These are phyloP conservation scores for Eutolmus rufibarbis DNA, from an alignment of 2,888 invertebrate species.

Conservation along the genomic window DNA sequence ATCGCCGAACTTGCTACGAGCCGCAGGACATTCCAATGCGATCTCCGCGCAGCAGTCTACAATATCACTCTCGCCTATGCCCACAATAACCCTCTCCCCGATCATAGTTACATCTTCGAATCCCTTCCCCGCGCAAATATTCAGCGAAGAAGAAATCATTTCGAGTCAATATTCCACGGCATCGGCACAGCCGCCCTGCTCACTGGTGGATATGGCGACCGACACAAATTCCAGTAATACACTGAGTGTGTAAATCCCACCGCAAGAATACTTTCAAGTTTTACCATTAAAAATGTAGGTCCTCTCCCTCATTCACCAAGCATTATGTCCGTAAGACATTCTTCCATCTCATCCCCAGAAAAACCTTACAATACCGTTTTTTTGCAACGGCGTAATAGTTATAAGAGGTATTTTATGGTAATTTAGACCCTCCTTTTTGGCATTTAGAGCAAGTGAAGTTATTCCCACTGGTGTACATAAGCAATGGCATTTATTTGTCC, in stretches of 20 bases:
- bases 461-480: background rate
- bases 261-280: background rate
- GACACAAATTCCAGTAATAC: slow-evolving; percentile 20
- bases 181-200: slow-evolving; percentile 1
- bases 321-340: background rate
- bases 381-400: slow-evolving; percentile 5
- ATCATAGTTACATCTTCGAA: slow-evolving; percentile 56
- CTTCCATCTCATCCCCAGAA: background rate
- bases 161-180: slow-evolving; percentile 27
- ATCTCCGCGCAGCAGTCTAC: background rate
- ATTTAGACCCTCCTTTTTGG: background rate
- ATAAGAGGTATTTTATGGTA: background rate
- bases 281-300: background rate
- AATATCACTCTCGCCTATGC: background rate
- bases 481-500: background rate
- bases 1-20: slow-evolving; percentile 43
- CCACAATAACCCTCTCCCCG: slow-evolving; percentile 51
- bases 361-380: background rate
- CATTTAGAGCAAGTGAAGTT: background rate
- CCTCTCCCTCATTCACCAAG: background rate
- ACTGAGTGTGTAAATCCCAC: slow-evolving; percentile 33
- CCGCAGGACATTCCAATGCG: slow-evolving; percentile 42
- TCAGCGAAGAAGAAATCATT: slow-evolving; percentile 47
- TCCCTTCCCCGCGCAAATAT: slow-evolving; percentile 50
- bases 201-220: slow-evolving; percentile 19